Evolutionary conservation across 2,113 vertebrate genomes (phyloP).

Genomic region (Orycteropus afer): DNA sequence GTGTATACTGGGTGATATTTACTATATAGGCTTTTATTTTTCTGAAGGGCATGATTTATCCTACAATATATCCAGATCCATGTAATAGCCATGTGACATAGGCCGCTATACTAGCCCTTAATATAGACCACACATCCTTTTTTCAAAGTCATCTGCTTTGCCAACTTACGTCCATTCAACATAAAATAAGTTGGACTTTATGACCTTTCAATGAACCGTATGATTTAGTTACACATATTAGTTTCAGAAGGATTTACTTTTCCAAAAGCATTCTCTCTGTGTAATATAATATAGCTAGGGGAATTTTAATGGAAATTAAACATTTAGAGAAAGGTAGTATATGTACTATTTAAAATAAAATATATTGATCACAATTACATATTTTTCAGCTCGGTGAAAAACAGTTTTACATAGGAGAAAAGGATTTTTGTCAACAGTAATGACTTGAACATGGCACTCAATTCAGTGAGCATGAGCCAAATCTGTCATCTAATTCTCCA

Average conservation of each 20-base stretch:
- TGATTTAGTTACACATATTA: slow-evolving; percentile 73
- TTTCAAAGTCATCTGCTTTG: slow-evolving; percentile 52
- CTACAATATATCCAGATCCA: not conserved
- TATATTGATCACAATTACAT: slow-evolving; percentile 46
- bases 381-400: not conserved
- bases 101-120: not conserved
- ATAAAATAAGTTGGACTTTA: slow-evolving; percentile 60
- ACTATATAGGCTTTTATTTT: not conserved
- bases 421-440: slow-evolving; percentile 9
- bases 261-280: slow-evolving; percentile 50
- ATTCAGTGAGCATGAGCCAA: not conserved
- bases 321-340: slow-evolving; percentile 58
- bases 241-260: slow-evolving; percentile 74
- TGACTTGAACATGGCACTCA: not conserved
- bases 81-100: not conserved
- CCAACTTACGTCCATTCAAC: slow-evolving; percentile 49
- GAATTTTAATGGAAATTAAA: slow-evolving; percentile 65
- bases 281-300: slow-evolving; percentile 62
- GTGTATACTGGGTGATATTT: not conserved
- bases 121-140: slow-evolving; percentile 27
- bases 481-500: not conserved
- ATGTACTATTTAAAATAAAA: slow-evolving; percentile 58
- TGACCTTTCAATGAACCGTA: slow-evolving; percentile 67
- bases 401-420: not conserved
- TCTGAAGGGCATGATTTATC: not conserved